phyloP scores from a whole-genome alignment of 2,113 vertebrate species.

The Mesoclemmys tuberculata region DNA sequence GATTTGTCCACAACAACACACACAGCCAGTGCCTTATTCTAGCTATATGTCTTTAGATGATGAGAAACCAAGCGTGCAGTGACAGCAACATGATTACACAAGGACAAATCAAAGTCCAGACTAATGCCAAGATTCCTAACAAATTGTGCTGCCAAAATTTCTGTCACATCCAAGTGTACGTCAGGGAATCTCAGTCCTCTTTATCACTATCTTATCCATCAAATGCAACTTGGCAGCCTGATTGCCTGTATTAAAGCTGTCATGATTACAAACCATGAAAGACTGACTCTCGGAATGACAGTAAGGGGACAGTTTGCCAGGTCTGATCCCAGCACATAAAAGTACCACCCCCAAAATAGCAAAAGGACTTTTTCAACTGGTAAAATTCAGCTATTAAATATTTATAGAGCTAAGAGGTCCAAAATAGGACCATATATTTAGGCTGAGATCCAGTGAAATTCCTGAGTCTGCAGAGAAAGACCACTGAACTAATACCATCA shows the following conservation, averaged over 20 bases:
- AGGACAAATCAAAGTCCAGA: not conserved
- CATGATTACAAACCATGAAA: not conserved
- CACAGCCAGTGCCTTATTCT: not conserved
- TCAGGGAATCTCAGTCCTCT: not conserved
- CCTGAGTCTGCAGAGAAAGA: not conserved
- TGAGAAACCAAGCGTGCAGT: accelerated
- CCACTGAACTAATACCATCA: not conserved
- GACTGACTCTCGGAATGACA: not conserved
- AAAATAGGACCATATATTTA: not conserved
- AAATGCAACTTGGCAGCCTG: not conserved
- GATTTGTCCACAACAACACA: not conserved
- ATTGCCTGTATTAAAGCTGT: not conserved
- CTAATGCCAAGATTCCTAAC: not conserved
- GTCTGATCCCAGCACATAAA: not conserved
- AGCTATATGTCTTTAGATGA: not conserved
- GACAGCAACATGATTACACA: not conserved
- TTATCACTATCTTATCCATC: not conserved
- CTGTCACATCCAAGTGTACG: not conserved
- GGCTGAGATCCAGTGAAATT: not conserved
- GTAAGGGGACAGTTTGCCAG: not conserved
- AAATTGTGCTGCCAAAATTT: not conserved
- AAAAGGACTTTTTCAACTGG: not conserved
- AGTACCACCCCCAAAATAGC: not conserved
- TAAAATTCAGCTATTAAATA: not conserved
- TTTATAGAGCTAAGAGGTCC: not conserved